Evolutionary conservation across 2,888 invertebrate genomes (phyloP).

Genomic region (Scrobipalpa atriplicella): DNA sequence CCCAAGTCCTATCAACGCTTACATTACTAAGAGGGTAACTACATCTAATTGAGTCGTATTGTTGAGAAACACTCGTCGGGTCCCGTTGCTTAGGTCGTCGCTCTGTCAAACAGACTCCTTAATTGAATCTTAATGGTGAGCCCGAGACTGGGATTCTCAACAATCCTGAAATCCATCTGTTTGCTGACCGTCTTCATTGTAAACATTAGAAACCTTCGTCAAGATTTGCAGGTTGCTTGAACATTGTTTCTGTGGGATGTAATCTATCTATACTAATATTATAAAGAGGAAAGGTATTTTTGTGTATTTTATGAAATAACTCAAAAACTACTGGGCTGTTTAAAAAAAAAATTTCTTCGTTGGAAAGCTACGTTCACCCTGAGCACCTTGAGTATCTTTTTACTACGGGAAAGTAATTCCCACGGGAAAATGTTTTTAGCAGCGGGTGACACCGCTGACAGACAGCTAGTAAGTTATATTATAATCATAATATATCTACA

Average conservation of each 20-base stretch:
- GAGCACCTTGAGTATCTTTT: too few species aligned
- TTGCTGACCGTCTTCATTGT: slow-evolving; percentile 39
- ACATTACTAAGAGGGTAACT: slow-evolving; percentile 40
- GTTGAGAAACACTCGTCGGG: slow-evolving; percentile 39
- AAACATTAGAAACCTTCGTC: not conserved
- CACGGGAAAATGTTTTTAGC: too few species aligned
- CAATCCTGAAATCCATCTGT: slow-evolving; percentile 47
- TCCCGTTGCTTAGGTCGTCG: slow-evolving; percentile 38
- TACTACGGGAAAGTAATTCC: too few species aligned
- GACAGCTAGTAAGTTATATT: too few species aligned
- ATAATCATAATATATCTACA: too few species aligned
- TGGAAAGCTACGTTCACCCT: too few species aligned
- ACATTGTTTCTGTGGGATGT: not conserved
- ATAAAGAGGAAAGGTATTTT: too few species aligned
- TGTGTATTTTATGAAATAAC: too few species aligned
- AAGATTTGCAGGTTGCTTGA: not conserved
- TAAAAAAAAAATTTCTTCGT: not conserved
- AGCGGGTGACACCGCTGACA: too few species aligned
- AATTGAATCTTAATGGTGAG: slow-evolving; percentile 54
- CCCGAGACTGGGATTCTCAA: slow-evolving; percentile 44
- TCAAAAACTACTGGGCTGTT: too few species aligned
- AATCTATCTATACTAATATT: too few species aligned
- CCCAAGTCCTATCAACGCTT: slow-evolving; percentile 39
- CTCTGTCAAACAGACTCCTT: slow-evolving; percentile 48
- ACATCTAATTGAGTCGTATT: slow-evolving; percentile 50